Percentiles rank a stretch among this genome's conserved stretches.
phyloP scores from a whole-genome alignment of 2,797 vertebrate genomes.

The Naso thynnoides region DNA sequence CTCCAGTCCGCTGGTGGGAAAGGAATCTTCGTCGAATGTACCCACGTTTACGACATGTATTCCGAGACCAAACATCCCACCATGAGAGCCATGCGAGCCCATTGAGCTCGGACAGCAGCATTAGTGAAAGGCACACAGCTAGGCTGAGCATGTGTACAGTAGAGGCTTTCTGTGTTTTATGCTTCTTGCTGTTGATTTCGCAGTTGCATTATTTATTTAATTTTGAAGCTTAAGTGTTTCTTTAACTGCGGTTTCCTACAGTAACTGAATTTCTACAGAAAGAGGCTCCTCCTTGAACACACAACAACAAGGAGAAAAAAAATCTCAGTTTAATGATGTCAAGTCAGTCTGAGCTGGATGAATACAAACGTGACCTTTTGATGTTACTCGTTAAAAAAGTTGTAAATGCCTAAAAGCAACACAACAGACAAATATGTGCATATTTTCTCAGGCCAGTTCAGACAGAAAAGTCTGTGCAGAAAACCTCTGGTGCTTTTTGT shows the following conservation, averaged over 20 bases:
- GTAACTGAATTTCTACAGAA: slow-evolving; percentile 18
- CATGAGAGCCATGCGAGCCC: slow-evolving; percentile 55
- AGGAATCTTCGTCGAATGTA: slow-evolving; percentile 20
- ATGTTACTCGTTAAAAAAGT: slow-evolving; percentile 25
- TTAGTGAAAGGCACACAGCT: slow-evolving; percentile 17
- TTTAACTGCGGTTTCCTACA: slow-evolving; percentile 13
- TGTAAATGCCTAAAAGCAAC: slow-evolving; percentile 45
- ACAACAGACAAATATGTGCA: slow-evolving; percentile 26
- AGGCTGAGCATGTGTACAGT: not conserved
- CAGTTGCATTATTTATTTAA: slow-evolving; percentile 6
- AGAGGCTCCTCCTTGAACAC: not conserved
- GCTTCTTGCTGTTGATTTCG: slow-evolving; percentile 22
- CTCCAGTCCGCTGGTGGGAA: slow-evolving; percentile 44
- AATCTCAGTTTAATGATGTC: slow-evolving; percentile 39
- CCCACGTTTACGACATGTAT: slow-evolving; percentile 30
- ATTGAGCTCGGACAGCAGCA: slow-evolving; percentile 24
- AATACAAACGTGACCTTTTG: slow-evolving; percentile 22
- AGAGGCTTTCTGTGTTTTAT: not conserved
- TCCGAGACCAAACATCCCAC: slow-evolving; percentile 64
- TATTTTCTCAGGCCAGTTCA: slow-evolving; percentile 12
- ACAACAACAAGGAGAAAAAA: slow-evolving; percentile 17
- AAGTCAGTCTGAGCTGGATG: slow-evolving; percentile 12
- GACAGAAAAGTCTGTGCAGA: not conserved
- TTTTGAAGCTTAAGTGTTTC: slow-evolving; percentile 16
- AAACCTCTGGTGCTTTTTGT: not conserved